phyloP scores from a whole-genome alignment of 2,797 vertebrate species.

The Sardinella longiceps region DNA sequence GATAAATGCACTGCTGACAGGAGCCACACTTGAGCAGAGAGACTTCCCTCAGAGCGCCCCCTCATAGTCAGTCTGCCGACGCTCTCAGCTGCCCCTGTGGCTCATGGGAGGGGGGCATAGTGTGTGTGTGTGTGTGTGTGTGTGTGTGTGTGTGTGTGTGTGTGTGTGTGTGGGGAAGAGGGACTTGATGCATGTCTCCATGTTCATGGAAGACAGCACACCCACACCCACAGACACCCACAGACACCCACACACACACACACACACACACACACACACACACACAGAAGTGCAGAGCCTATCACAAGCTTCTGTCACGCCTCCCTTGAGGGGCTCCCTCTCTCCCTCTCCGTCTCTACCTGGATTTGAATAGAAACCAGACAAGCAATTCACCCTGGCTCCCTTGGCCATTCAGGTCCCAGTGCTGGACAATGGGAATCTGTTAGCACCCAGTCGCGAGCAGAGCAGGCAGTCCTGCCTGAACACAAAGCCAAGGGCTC shows the following conservation, averaged over 20 bases:
- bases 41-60: neutral
- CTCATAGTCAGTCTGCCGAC: neutral
- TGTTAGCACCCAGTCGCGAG: conserved; percentile 82
- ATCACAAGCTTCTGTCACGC: neutral
- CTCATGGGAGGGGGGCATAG: neutral
- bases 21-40: neutral
- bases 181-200: conserved; percentile 54
- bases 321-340: neutral
- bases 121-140: neutral
- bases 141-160: neutral
- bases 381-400: conserved; percentile 81
- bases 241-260: neutral
- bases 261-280: neutral
- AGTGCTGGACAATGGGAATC: conserved; percentile 81
- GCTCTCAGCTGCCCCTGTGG: neutral
- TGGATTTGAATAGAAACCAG: conserved; percentile 92
- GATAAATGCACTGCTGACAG: conserved; percentile 1
- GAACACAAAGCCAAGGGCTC: conserved; percentile 77
- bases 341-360: conserved; percentile 63
- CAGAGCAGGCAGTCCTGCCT: conserved; percentile 62
- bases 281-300: conserved; percentile 1
- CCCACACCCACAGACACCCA: neutral
- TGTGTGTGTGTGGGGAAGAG: neutral
- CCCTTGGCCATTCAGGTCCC: conserved; percentile 74
- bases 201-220: conserved; percentile 2